These are phyloP conservation scores for Drosophila watanabei DNA, from an alignment of 1,140 invertebrate genomes.

Conservation along the genomic window DNA sequence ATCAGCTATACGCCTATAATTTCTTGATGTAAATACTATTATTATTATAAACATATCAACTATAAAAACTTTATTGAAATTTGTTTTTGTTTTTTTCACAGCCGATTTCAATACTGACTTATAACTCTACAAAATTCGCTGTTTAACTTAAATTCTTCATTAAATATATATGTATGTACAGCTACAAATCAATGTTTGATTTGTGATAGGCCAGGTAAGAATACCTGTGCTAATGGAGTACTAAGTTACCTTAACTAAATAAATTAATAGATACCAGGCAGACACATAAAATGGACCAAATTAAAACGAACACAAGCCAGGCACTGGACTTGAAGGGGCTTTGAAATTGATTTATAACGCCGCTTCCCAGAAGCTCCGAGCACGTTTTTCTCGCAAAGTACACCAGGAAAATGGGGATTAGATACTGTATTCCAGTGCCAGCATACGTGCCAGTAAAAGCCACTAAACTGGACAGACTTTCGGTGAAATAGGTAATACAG, in stretches of 20 bases:
- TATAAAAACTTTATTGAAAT: constrained; percentile 17
- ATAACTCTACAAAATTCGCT: constrained; percentile 9
- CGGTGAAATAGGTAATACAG: constrained; percentile 92
- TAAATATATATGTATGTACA: constrained; percentile 32
- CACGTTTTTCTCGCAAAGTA: constrained; percentile 91
- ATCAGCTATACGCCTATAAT: background rate
- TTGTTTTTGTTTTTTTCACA: constrained; percentile 38
- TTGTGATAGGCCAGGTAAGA: background rate
- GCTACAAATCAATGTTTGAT: background rate
- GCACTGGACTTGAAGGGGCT: constrained; percentile 92
- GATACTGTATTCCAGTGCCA: constrained; percentile 97
- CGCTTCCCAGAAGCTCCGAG: constrained; percentile 88
- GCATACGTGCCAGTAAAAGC: constrained; percentile 96
- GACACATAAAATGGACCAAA: constrained; percentile 94
- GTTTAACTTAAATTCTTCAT: constrained; percentile 6
- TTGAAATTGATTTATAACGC: constrained; percentile 90
- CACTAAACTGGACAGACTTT: constrained; percentile 91
- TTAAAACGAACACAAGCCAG: constrained; percentile 93
- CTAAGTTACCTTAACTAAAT: constrained; percentile 66
- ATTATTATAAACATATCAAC: background rate
- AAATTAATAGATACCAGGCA: constrained; percentile 93
- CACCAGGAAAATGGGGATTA: constrained; percentile 96
- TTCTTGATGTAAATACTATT: background rate
- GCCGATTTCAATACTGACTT: constrained; percentile 51
- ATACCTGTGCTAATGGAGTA: too few relatives aligned